Percentiles rank a stretch among this genome's conserved stretches.
phyloP scores from a whole-genome alignment of 2,888 invertebrate species.

The Phrixothrix hirtus region DNA sequence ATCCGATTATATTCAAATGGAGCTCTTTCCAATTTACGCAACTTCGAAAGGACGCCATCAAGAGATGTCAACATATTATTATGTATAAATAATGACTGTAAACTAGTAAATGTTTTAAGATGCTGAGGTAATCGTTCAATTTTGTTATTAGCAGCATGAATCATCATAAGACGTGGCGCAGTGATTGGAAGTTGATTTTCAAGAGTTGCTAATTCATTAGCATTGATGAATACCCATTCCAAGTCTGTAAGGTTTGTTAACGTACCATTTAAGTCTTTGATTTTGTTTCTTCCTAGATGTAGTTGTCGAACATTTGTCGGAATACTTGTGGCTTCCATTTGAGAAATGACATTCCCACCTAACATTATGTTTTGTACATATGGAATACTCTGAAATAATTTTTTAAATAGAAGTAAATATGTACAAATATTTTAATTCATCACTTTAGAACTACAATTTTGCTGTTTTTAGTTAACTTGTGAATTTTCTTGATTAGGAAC shows the following conservation, averaged over 20 bases:
- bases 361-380: constrained; percentile 71
- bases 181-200: constrained; percentile 75
- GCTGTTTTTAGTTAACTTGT: too few relatives aligned
- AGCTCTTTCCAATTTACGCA: constrained; percentile 67
- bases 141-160: constrained; percentile 76
- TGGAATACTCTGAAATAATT: constrained; percentile 61
- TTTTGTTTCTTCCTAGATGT: constrained; percentile 75
- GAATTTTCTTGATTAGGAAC: too few relatives aligned
- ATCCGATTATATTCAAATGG: constrained; percentile 75
- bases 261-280: constrained; percentile 75
- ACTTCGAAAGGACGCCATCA: constrained; percentile 73
- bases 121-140: constrained; percentile 72
- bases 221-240: constrained; percentile 78
- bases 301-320: constrained; percentile 70
- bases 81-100: constrained; percentile 74
- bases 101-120: constrained; percentile 67
- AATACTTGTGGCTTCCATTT: constrained; percentile 72
- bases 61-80: constrained; percentile 72
- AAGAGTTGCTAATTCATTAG: constrained; percentile 72
- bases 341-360: constrained; percentile 74
- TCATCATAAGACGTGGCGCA: constrained; percentile 67
- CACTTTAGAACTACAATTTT: too few relatives aligned
- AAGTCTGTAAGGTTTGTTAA: constrained; percentile 72
- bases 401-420: too few relatives aligned
- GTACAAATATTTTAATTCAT: too few relatives aligned